Evolutionary conservation across 2,113 vertebrate species (phyloP).

Genomic region (Istiophorus platypterus): DNA sequence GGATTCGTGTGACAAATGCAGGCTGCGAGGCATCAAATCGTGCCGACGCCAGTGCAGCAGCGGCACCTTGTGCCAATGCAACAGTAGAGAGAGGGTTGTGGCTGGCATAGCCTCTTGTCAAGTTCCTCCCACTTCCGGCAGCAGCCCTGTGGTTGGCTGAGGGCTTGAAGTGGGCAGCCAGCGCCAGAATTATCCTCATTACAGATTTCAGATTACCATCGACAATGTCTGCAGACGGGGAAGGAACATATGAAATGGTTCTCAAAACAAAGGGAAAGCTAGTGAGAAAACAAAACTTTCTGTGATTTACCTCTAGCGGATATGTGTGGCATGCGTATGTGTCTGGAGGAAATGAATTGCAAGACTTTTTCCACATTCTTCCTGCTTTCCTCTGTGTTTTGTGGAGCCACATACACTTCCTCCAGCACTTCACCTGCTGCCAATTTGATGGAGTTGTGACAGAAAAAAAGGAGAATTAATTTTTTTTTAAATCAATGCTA

Average conservation of each 20-base stretch:
- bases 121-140: slow-evolving; percentile 60
- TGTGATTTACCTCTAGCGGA: slow-evolving; percentile 90
- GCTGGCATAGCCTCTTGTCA: slow-evolving; percentile 49
- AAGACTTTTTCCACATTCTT: slow-evolving; percentile 96
- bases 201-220: slow-evolving; percentile 97
- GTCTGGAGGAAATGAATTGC: slow-evolving; percentile 93
- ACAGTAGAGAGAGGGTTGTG: slow-evolving; percentile 90
- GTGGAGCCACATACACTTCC: slow-evolving; percentile 86
- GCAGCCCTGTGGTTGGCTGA: slow-evolving; percentile 79
- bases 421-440: slow-evolving; percentile 92
- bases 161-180: slow-evolving; percentile 98
- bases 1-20: slow-evolving; percentile 82
- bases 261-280: background rate
- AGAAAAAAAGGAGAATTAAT: background rate
- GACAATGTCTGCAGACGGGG: slow-evolving; percentile 89
- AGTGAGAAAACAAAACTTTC: background rate
- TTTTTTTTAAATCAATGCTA: no score
- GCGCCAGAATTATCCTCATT: slow-evolving; percentile 95
- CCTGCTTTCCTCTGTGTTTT: slow-evolving; percentile 91
- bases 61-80: slow-evolving; percentile 91
- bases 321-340: slow-evolving; percentile 97
- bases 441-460: slow-evolving; percentile 22
- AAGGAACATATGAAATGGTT: slow-evolving; percentile 2
- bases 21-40: slow-evolving; percentile 89
- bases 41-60: slow-evolving; percentile 89